These are phyloP conservation scores for Emesis furor DNA, from an alignment of 2,888 invertebrate species.

Conservation along the genomic window DNA sequence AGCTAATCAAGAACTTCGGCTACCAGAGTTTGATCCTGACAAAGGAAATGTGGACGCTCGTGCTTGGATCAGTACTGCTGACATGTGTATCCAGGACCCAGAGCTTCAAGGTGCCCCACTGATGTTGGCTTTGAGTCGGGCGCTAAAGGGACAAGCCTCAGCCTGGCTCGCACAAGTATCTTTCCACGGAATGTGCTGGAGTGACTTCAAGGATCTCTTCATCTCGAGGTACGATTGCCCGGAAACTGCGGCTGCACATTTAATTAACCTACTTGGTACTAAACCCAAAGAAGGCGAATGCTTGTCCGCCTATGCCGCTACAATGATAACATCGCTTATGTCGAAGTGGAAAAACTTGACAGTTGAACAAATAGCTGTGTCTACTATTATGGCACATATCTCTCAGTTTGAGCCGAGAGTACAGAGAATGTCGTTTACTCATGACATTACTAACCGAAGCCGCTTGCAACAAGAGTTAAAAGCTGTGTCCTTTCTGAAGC, in stretches of 20 bases:
- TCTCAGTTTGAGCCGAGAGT: slow-evolving; percentile 37
- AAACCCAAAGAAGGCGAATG: slow-evolving; percentile 50
- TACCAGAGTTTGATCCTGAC: slow-evolving; percentile 27
- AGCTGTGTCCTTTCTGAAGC: background rate
- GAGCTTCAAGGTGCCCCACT: slow-evolving; percentile 29
- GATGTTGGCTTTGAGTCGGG: slow-evolving; percentile 41
- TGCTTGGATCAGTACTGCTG: slow-evolving; percentile 50
- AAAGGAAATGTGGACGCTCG: background rate
- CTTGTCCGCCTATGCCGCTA: slow-evolving; percentile 33
- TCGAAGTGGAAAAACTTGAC: slow-evolving; percentile 41
- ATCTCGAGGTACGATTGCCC: slow-evolving; percentile 38
- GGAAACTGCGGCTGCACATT: slow-evolving; percentile 37
- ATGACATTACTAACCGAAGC: slow-evolving; percentile 4
- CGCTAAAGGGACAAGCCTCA: slow-evolving; percentile 51
- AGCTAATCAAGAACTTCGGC: background rate
- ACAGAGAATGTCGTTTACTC: slow-evolving; percentile 30
- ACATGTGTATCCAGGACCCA: slow-evolving; percentile 45
- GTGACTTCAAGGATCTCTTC: slow-evolving; percentile 48
- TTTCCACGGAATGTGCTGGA: slow-evolving; percentile 55
- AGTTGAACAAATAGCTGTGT: slow-evolving; percentile 35
- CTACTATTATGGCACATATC: slow-evolving; percentile 37
- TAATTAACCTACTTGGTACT: slow-evolving; percentile 36
- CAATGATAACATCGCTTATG: slow-evolving; percentile 26
- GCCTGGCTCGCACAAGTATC: slow-evolving; percentile 57
- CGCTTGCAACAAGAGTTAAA: background rate